Percentiles rank a stretch among this genome's conserved stretches.
phyloP scores from a whole-genome alignment of 1,140 invertebrate genomes.

The Drosophila albomicans region DNA sequence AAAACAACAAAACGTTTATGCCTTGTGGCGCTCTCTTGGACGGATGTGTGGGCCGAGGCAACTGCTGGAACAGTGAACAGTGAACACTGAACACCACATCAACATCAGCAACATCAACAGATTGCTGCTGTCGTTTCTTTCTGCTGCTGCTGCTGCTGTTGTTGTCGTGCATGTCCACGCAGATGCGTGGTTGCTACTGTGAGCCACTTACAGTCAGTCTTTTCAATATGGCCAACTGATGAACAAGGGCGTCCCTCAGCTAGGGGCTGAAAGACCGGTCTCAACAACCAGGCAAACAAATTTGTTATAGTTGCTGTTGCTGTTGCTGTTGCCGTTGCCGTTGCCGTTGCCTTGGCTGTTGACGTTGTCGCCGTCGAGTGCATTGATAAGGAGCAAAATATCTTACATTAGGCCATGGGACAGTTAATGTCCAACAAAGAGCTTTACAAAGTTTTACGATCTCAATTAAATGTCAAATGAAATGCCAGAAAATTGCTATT shows the following conservation, averaged over 20 bases:
- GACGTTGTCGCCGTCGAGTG: conserved; percentile 31
- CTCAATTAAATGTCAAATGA: conserved; percentile 84
- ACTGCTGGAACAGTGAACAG: conserved; percentile 3
- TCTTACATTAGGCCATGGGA: conserved; percentile 71
- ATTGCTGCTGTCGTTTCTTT: conserved; percentile 4
- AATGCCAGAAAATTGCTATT: conserved; percentile 83
- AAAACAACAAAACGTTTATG: conserved; percentile 82
- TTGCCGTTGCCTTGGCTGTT: neutral
- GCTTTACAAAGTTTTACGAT: conserved; percentile 83
- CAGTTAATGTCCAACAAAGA: conserved; percentile 73
- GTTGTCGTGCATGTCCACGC: conserved; percentile 40
- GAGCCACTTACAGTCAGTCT: conserved; percentile 73
- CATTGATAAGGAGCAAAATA: conserved; percentile 73
- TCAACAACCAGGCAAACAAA: conserved; percentile 45
- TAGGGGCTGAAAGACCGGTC: conserved; percentile 44
- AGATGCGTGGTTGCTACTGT: conserved; percentile 67
- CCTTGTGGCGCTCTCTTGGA: conserved; percentile 70
- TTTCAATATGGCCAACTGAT: conserved; percentile 60
- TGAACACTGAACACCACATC: conserved; percentile 45
- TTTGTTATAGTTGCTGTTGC: conserved; percentile 49
- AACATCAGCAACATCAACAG: conserved; percentile 35
- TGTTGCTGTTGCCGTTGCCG: neutral
- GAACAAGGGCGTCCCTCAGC: conserved; percentile 16
- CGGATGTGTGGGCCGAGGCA: conserved; percentile 71
- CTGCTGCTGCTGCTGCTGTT: conserved; percentile 21